phyloP scores from a whole-genome alignment of 37 sponge, comb jelly and placozoan species.

The Mnemiopsis leidyi region DNA sequence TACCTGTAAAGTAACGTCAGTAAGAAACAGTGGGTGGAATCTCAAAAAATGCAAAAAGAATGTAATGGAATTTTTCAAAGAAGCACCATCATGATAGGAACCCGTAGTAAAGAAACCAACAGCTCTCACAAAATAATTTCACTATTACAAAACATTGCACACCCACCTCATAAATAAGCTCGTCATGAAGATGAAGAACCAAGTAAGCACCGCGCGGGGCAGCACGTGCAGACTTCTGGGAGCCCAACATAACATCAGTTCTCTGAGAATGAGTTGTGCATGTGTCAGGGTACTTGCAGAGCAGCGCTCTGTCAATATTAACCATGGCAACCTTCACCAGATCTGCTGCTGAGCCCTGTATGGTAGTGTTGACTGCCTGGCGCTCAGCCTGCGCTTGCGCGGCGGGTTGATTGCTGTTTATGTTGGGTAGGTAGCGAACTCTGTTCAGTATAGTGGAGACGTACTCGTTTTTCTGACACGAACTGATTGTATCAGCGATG shows the following conservation, averaged over 20 bases:
- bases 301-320: conserved; percentile 69
- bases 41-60: neutral
- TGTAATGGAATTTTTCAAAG: neutral
- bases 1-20: conserved; percentile 38
- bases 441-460: conserved; percentile 77
- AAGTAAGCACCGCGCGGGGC: conserved; percentile 67
- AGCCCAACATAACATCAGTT: neutral
- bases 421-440: conserved; percentile 78
- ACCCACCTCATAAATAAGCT: conserved; percentile 86
- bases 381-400: conserved; percentile 84
- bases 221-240: conserved; percentile 51
- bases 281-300: neutral
- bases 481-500: conserved; percentile 71
- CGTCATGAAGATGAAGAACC: conserved; percentile 93
- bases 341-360: conserved; percentile 97
- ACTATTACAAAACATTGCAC: no score
- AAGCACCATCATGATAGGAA: no score
- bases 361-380: conserved; percentile 89
- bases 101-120: no score
- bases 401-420: conserved; percentile 70
- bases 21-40: neutral
- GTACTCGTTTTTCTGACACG: conserved; percentile 77
- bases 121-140: no score
- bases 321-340: conserved; percentile 93
- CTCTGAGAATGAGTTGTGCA: conserved; percentile 55